These are phyloP conservation scores for Lepilemur ruficaudatus DNA, from an alignment of 2,797 vertebrate species.

Conservation along the genomic window DNA sequence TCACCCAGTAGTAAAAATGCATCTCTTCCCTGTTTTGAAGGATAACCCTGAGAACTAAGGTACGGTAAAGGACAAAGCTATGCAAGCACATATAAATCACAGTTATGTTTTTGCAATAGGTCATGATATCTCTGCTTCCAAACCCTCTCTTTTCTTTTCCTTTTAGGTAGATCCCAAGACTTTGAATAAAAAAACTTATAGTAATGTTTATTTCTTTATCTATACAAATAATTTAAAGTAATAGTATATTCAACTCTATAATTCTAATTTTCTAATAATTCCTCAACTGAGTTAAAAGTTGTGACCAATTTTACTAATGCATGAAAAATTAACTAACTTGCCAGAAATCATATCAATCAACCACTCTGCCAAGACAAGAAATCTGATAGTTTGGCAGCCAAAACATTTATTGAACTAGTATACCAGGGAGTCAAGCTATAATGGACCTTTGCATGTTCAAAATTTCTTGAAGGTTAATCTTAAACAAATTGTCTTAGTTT, in stretches of 20 bases:
- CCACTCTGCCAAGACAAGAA: not conserved
- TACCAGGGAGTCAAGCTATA: not conserved
- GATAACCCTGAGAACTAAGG: constrained; percentile 48
- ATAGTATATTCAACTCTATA: not conserved
- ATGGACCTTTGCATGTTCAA: not conserved
- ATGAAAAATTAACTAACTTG: not conserved
- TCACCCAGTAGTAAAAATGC: constrained; percentile 67
- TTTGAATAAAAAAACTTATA: not conserved
- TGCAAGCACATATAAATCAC: constrained; percentile 56
- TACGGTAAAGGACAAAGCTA: constrained; percentile 55
- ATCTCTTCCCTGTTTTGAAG: constrained; percentile 61
- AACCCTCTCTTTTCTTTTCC: not conserved
- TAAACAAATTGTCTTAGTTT: not conserved
- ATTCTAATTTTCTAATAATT: constrained; percentile 29
- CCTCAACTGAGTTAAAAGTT: not conserved
- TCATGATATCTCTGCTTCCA: not conserved
- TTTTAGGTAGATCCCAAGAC: not conserved
- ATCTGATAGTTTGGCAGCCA: not conserved
- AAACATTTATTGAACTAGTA: not conserved
- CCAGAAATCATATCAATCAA: not conserved
- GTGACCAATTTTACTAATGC: not conserved
- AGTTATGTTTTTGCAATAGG: not conserved
- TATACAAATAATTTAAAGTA: not conserved
- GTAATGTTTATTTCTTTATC: not conserved
- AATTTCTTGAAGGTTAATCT: not conserved